These are phyloP conservation scores for Rhynchopsitta pachyrhyncha DNA, from an alignment of 2,113 vertebrate species.

Conservation along the genomic window DNA sequence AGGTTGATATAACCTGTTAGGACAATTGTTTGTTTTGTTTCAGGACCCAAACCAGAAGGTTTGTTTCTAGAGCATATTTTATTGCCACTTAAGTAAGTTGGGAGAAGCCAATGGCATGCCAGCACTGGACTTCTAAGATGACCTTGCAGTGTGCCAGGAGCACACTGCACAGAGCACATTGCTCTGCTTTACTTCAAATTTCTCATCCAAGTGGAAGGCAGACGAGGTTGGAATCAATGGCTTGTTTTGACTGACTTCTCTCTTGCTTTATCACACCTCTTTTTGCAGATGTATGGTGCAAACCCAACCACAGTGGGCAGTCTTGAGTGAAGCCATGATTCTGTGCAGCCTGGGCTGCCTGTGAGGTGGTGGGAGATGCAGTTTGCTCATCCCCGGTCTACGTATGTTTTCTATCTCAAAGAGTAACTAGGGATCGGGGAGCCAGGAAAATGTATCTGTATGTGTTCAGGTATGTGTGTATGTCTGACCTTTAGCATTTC, in stretches of 20 bases:
- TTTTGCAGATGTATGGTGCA: background rate
- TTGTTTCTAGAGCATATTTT: background rate
- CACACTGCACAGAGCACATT: background rate
- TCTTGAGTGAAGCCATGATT: fast-evolving
- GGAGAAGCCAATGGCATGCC: background rate
- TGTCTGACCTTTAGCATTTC: background rate
- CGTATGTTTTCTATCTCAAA: background rate
- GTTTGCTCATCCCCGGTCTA: background rate
- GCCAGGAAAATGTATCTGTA: background rate
- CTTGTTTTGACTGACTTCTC: background rate
- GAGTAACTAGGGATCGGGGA: background rate
- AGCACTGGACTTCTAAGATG: background rate
- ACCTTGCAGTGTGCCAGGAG: background rate
- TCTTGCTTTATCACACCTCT: background rate
- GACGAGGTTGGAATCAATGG: background rate
- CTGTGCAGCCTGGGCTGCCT: background rate
- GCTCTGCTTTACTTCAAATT: background rate
- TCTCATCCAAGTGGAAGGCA: background rate
- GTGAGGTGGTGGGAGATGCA: fast-evolving
- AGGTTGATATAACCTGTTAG: background rate
- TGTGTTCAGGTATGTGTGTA: background rate
- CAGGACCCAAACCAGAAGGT: background rate
- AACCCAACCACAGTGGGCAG: background rate
- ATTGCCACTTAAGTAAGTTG: background rate
- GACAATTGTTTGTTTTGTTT: background rate